Evolutionary conservation across 2,113 vertebrate species (phyloP).

Genomic region (Anarhynchus alexandrinus): DNA sequence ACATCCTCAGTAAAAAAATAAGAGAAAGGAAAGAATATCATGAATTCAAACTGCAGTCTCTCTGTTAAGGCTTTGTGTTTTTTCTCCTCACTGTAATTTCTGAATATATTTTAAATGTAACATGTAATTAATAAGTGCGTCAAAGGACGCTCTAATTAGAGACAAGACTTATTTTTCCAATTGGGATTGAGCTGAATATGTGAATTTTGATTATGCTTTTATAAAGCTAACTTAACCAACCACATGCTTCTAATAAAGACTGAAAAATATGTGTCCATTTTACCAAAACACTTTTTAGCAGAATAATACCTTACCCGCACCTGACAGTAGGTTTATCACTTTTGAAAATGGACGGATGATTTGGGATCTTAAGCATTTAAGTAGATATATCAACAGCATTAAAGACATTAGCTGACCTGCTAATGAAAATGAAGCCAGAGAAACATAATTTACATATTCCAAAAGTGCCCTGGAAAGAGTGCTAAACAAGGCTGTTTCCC

Average conservation of each 20-base stretch:
- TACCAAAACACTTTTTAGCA: not conserved
- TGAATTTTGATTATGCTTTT: not conserved
- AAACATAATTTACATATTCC: not conserved
- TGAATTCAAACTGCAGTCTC: not conserved
- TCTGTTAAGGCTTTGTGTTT: not conserved
- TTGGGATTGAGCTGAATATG: not conserved
- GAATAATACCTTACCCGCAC: not conserved
- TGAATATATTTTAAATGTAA: not conserved
- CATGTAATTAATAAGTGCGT: not conserved
- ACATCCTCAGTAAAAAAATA: not conserved
- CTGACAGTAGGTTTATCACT: not conserved
- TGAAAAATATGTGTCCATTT: not conserved
- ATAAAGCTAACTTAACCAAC: not conserved
- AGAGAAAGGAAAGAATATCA: not conserved
- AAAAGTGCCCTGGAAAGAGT: not conserved
- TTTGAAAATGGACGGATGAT: not conserved
- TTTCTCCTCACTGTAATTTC: not conserved
- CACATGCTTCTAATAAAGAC: not conserved
- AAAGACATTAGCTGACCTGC: not conserved
- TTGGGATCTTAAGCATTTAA: not conserved
- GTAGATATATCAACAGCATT: not conserved
- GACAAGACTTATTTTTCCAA: not conserved
- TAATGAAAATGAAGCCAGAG: not conserved
- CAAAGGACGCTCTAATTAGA: not conserved
- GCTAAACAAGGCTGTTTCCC: not conserved